Evolutionary conservation across 2,797 vertebrate genomes (phyloP).

Genomic region (Pipistrellus nathusii): DNA sequence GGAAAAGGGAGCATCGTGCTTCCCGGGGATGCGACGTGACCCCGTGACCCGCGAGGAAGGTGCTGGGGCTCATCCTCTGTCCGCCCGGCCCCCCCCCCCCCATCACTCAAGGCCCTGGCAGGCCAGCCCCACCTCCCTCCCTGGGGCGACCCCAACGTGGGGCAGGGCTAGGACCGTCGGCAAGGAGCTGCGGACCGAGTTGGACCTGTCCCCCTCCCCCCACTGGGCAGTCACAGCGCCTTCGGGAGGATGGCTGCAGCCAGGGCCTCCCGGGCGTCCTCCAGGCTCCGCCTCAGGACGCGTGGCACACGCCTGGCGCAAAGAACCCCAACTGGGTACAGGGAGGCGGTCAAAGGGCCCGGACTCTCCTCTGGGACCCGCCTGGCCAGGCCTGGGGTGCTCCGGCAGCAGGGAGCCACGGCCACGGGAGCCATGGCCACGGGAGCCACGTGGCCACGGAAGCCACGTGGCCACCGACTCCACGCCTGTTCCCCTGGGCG

Average conservation of each 20-base stretch:
- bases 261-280: too few species aligned
- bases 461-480: not conserved
- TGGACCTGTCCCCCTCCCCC: not conserved
- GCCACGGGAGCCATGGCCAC: not conserved
- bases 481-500: not conserved
- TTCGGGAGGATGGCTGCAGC: not conserved
- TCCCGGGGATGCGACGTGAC: not conserved
- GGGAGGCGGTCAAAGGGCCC: rapidly evolving
- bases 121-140: not conserved
- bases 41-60: not conserved
- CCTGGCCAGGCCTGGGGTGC: not conserved
- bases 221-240: not conserved
- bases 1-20: not conserved
- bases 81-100: too few species aligned
- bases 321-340: not conserved
- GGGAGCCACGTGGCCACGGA: too few species aligned
- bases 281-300: not conserved
- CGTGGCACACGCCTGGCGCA: too few species aligned
- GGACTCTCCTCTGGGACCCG: rapidly evolving
- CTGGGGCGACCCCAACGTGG: not conserved
- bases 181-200: not conserved
- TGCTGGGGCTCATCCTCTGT: not conserved
- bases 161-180: not conserved
- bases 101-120: not conserved
- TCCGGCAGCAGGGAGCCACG: not conserved